phyloP scores from a whole-genome alignment of 2,888 invertebrate genomes.

The Galerucella pusilla region DNA sequence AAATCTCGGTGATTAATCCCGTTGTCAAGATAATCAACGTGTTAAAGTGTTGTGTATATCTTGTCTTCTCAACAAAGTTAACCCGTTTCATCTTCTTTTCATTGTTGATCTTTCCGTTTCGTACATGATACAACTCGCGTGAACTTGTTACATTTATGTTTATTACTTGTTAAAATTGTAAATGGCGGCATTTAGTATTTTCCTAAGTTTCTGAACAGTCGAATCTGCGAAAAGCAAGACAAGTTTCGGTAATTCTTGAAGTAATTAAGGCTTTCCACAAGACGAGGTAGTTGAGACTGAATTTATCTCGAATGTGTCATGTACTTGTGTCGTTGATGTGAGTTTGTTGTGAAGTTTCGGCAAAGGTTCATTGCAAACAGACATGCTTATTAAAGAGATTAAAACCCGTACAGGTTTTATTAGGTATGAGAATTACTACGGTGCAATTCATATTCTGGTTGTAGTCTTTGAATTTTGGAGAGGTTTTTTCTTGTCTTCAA shows the following conservation, averaged over 20 bases:
- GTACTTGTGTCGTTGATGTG: conserved; percentile 25
- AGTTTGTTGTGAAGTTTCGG: conserved; percentile 28
- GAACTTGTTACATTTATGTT: conserved; percentile 40
- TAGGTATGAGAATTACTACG: neutral
- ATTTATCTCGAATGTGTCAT: conserved; percentile 25
- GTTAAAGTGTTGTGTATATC: too few species aligned
- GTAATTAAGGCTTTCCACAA: conserved; percentile 42
- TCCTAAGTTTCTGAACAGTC: conserved; percentile 36
- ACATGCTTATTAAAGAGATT: conserved; percentile 22
- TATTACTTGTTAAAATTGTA: conserved; percentile 39
- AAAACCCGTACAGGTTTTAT: conserved; percentile 1
- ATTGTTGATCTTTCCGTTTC: neutral
- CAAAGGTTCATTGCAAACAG: conserved; percentile 19
- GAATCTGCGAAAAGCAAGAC: conserved; percentile 33
- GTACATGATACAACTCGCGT: conserved; percentile 26
- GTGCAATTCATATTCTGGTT: neutral
- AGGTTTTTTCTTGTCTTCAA: too few species aligned
- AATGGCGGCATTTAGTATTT: conserved; percentile 37
- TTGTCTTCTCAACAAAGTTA: conserved; percentile 14
- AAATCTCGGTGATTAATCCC: too few species aligned
- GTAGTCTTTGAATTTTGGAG: too few species aligned
- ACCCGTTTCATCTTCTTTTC: neutral
- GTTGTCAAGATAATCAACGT: too few species aligned
- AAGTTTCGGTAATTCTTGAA: conserved; percentile 40
- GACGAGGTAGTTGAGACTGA: conserved; percentile 20